These are phyloP conservation scores for Oscheius sp. DNA, from an alignment of 1,140 invertebrate species.

Conservation along the genomic window DNA sequence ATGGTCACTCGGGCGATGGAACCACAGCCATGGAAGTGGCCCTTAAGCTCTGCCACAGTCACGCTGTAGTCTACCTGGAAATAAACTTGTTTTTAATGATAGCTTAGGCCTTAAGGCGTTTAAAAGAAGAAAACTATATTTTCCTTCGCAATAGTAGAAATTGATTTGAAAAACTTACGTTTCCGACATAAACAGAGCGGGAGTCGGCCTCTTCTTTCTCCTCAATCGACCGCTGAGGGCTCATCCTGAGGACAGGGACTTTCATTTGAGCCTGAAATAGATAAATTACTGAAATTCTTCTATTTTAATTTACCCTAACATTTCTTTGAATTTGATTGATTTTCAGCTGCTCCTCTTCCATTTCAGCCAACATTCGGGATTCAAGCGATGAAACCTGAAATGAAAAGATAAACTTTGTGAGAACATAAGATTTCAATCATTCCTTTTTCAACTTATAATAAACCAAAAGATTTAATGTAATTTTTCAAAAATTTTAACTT, in stretches of 20 bases:
- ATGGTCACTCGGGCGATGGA: slow-evolving; percentile 97
- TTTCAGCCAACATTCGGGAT: too few relatives aligned
- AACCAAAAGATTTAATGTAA: too few relatives aligned
- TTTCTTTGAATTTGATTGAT: slow-evolving; percentile 93
- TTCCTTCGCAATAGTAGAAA: slow-evolving; percentile 5
- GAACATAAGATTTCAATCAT: too few relatives aligned
- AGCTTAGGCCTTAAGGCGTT: too few relatives aligned
- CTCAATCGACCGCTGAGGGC: slow-evolving; percentile 57
- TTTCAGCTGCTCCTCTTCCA: slow-evolving; percentile 99
- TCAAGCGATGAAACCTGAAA: too few relatives aligned
- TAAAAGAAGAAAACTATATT: too few relatives aligned
- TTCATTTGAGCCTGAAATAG: slow-evolving; percentile 99
- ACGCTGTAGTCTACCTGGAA: slow-evolving; percentile 87
- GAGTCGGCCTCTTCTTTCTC: slow-evolving; percentile 96
- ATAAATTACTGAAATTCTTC: too few relatives aligned
- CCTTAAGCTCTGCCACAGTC: slow-evolving; percentile 96
- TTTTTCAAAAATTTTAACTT: too few relatives aligned
- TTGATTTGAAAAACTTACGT: slow-evolving; percentile 71
- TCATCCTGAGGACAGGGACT: slow-evolving; percentile 73
- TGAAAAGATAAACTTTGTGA: too few relatives aligned
- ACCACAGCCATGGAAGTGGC: slow-evolving; percentile 97
- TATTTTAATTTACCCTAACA: too few relatives aligned
- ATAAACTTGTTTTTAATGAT: too few relatives aligned
- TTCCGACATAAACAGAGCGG: slow-evolving; percentile 95
- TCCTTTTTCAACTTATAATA: too few relatives aligned